Evolutionary conservation across 1,140 invertebrate species (phyloP).

Genomic region (Apis florea): DNA sequence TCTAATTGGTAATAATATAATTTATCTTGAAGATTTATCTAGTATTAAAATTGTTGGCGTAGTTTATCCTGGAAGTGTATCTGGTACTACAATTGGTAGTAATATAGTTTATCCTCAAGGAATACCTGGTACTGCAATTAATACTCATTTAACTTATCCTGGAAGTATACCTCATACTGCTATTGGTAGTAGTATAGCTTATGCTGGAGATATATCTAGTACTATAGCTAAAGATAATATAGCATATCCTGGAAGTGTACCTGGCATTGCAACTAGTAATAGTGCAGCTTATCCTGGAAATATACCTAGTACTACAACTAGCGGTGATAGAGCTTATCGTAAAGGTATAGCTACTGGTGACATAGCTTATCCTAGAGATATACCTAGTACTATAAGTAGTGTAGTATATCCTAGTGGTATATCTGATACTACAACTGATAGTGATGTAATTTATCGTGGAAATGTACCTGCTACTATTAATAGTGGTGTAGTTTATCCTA

Average conservation of each 20-base stretch:
- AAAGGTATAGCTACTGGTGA: background rate
- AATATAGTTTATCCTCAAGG: conserved; percentile 37
- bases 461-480: conserved; percentile 1
- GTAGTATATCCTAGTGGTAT: conserved; percentile 44
- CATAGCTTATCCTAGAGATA: background rate
- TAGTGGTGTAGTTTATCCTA: conserved; percentile 28
- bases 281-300: conserved; percentile 9
- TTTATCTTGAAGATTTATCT: background rate
- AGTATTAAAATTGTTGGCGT: background rate
- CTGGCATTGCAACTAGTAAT: conserved; percentile 16
- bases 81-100: conserved; percentile 38
- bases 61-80: conserved; percentile 35
- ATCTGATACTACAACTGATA: conserved; percentile 10
- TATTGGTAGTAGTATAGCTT: background rate
- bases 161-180: conserved; percentile 48
- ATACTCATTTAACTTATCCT: conserved; percentile 34
- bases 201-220: conserved; percentile 48
- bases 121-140: conserved; percentile 53
- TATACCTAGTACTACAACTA: conserved; percentile 43
- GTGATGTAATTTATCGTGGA: conserved; percentile 14
- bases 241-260: conserved; percentile 4
- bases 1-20: no score
- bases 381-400: conserved; percentile 38
- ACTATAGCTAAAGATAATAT: conserved; percentile 51
- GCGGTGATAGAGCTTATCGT: background rate